A percentile compares a stretch with the other conserved stretches of the same genome.
These are phyloP conservation scores for Serripes groenlandicus DNA, from an alignment of 2,888 invertebrate genomes.

Conservation along the genomic window DNA sequence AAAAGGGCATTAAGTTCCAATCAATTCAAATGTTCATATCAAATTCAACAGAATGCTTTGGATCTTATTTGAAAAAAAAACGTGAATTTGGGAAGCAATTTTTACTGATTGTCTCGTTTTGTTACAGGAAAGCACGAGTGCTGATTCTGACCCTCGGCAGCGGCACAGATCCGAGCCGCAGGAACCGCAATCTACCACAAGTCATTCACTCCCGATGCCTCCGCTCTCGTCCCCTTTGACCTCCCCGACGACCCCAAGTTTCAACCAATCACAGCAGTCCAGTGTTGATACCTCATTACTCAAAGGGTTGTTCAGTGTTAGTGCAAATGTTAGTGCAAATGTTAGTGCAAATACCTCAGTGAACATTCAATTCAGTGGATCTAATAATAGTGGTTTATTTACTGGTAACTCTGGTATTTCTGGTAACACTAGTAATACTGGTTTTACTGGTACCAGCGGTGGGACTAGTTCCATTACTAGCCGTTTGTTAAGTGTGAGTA, in stretches of 20 bases:
- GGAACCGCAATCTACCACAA: conserved; percentile 81
- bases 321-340: conserved; percentile 25
- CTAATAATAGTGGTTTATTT: background rate
- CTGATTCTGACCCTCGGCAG: conserved; percentile 76
- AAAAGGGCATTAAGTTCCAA: too few relatives aligned
- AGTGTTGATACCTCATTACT: conserved; percentile 44
- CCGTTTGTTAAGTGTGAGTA: conserved; percentile 24
- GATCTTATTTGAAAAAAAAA: too few relatives aligned
- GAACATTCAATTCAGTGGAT: conserved; percentile 30
- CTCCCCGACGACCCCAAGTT: conserved; percentile 45
- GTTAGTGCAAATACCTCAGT: conserved; percentile 23
- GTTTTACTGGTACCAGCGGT: background rate
- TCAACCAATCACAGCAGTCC: conserved; percentile 51
- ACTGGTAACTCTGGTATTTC: background rate
- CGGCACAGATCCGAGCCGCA: conserved; percentile 82
- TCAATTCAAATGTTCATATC: too few relatives aligned
- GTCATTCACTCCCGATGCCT: conserved; percentile 62
- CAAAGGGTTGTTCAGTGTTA: conserved; percentile 48
- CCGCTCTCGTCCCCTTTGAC: conserved; percentile 67
- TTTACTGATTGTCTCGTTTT: too few relatives aligned
- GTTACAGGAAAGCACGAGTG: conserved; percentile 82
- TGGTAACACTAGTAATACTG: background rate
- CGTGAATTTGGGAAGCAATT: too few relatives aligned
- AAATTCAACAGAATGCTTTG: too few relatives aligned
- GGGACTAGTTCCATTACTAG: conserved; percentile 15